A percentile compares a stretch with the other conserved stretches of the same genome.
Conservation (phyloP, 2,888 invertebrate genomes). For the Mellilla xanthometata region DNA sequence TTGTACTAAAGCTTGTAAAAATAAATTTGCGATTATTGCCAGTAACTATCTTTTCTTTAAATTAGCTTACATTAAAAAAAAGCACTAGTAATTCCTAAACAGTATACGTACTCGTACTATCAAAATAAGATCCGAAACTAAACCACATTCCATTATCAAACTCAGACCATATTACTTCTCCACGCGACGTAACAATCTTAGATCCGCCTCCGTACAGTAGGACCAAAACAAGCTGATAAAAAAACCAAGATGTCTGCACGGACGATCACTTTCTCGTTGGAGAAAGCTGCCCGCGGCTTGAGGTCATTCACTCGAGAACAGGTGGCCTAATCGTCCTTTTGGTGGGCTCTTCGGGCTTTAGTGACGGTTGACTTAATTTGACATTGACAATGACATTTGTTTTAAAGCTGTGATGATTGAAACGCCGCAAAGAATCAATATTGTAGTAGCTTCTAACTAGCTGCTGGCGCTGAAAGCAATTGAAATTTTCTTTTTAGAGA, state of each 20-base stretch:
- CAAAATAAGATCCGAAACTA: neutral
- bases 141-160: neutral
- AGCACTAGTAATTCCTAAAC: no score
- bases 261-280: conserved; percentile 42
- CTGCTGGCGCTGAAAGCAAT: no score
- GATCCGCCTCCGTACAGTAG: conserved; percentile 28
- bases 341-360: neutral
- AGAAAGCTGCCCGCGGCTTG: conserved; percentile 39
- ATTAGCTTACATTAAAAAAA: no score
- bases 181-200: conserved; percentile 13
- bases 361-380: no score
- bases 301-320: conserved; percentile 17
- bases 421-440: no score
- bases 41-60: no score
- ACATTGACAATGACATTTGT: no score
- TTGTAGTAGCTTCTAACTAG: no score
- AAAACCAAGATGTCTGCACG: conserved; percentile 35
- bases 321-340: conserved; percentile 22
- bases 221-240: conserved; percentile 32
- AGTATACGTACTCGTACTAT: neutral
- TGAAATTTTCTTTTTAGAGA: no score
- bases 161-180: neutral
- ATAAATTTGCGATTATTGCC: no score
- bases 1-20: no score
- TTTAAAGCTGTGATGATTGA: no score